Evolutionary conservation across 2,797 vertebrate species (phyloP).

Genomic region (Enteromius anoplus): DNA sequence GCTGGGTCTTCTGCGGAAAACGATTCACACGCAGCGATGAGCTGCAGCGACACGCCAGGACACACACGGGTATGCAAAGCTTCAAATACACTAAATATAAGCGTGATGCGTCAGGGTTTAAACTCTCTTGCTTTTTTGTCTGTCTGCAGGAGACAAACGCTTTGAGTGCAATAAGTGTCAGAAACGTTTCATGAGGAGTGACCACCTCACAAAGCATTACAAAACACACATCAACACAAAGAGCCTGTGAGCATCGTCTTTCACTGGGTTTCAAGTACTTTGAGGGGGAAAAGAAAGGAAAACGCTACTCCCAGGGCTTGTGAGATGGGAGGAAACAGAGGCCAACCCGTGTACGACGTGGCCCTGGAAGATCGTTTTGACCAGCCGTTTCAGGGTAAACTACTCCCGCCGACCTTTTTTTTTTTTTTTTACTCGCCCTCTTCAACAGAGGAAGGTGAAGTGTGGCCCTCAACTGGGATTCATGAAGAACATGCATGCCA

Average conservation of each 20-base stretch:
- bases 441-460: constrained; percentile 34
- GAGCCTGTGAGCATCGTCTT: constrained; percentile 83
- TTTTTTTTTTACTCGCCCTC: constrained; percentile 14
- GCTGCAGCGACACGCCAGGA: constrained; percentile 93
- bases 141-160: constrained; percentile 90
- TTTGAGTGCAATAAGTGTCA: constrained; percentile 97
- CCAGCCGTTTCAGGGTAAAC: constrained; percentile 20
- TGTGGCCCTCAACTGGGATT: neutral
- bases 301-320: constrained; percentile 49
- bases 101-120: neutral
- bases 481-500: constrained; percentile 1
- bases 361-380: constrained; percentile 17
- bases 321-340: constrained; percentile 46
- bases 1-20: constrained; percentile 96
- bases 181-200: constrained; percentile 98
- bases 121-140: neutral
- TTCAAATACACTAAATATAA: neutral
- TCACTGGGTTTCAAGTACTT: constrained; percentile 37
- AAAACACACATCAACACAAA: constrained; percentile 99
- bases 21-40: constrained; percentile 95
- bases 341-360: constrained; percentile 33
- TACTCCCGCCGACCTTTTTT: constrained; percentile 24
- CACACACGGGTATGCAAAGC: constrained; percentile 86
- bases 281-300: constrained; percentile 35
- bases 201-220: constrained; percentile 98